phyloP scores from a whole-genome alignment of 2,888 invertebrate species.

The Lumbricus terrestris region DNA sequence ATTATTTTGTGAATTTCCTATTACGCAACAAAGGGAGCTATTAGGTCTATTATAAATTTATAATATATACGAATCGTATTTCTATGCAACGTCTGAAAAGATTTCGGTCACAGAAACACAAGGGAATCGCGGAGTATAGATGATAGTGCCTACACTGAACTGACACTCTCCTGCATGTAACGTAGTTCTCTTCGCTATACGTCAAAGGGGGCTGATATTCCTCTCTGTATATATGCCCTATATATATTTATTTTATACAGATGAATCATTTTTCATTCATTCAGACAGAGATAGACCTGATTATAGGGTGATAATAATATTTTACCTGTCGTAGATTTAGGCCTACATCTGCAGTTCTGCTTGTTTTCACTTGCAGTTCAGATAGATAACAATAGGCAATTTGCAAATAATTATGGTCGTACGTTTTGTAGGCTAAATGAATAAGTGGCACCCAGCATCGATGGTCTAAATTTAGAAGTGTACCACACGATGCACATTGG shows the following conservation, averaged over 20 bases:
- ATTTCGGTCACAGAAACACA: background rate
- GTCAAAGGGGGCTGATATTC: background rate
- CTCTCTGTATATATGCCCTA: background rate
- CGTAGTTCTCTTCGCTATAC: too few species aligned
- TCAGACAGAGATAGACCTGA: too few species aligned
- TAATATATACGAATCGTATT: background rate
- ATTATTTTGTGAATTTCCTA: background rate
- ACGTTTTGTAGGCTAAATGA: background rate
- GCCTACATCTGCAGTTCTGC: background rate
- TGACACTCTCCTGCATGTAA: background rate
- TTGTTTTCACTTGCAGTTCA: background rate
- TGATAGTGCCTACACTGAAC: background rate
- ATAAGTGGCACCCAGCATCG: background rate
- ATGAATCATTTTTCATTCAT: too few species aligned
- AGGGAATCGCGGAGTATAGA: background rate
- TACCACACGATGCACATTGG: background rate
- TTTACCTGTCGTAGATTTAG: conserved; percentile 3
- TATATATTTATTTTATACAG: too few species aligned
- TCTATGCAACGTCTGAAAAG: background rate
- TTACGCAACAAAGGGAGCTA: background rate
- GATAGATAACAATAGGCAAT: background rate
- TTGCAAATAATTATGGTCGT: background rate
- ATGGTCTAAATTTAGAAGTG: background rate
- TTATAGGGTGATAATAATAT: background rate
- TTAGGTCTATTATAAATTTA: too few species aligned